Evolutionary conservation across 1,140 invertebrate genomes (phyloP), one percentile per base, ranked within the genome.

Genomic region (Sitodiplosis mosellana): DNA sequence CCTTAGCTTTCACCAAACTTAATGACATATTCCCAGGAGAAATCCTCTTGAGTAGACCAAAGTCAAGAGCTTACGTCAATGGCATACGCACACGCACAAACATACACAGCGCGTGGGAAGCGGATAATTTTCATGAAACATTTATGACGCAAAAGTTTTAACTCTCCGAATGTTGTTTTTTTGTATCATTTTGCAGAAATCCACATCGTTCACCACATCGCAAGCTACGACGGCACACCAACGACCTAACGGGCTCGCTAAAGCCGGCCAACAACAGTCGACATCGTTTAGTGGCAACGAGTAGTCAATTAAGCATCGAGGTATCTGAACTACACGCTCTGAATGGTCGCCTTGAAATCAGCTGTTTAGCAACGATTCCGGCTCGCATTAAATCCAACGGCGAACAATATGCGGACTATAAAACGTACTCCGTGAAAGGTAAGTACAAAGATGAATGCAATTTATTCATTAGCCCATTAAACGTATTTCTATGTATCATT

Each of bases 301-400:
- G 58, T 18, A 66, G 63, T 48, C 61, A 74, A 33, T 59, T 80
- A 33, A 70, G 71, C 51, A 73, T 80, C 52, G 72, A 81, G 47
- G 69, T 82, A 49, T 72, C 73, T 0, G 73, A 70, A 33, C 64
- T 79, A 48, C 74, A 78, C 55, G 65, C 74, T 21, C 69, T 72
- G n/a, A 78, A 80, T 56, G 76, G 78, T 37, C 67, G 69, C 43
- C 67, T 83, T 42, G 72, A 76, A 49, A 72, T 83, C 48, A 80
- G 75, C 47, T 83, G 81, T 54, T 65, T 78, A 41, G 73, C 78
- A 46, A 83, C 81, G 36, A 83, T 83, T 58, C 81, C 80, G 1
- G 73, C 73, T 51, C 78, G 77, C 45, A 67, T 75, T 2, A 12
- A 19, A 15, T 73, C 66, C 18, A 60, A 71, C 44, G 69, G 70